Evolutionary conservation across 1,140 invertebrate species (phyloP), one percentile per base, ranked within the genome.

Genomic region (Drosophila nebulosa): DNA sequence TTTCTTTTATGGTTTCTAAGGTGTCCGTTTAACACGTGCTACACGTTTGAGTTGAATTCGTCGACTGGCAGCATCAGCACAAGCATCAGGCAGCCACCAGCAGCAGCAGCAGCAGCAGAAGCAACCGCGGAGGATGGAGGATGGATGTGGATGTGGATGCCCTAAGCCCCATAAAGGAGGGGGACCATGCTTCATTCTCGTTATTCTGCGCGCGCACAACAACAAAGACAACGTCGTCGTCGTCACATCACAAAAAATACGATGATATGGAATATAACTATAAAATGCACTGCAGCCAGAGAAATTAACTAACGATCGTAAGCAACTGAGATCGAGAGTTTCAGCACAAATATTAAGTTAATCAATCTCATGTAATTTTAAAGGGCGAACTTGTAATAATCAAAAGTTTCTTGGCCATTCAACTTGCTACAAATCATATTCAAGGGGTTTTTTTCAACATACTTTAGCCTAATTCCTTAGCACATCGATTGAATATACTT

Each of bases 41-140:
- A 55, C 75, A 60, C 69, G 81, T 81, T 59, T 78, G 67, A 86
- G 75, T 60, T 56, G 55, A 81, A 85, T 64, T 74, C 69, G 64
- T 69, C 72, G 81, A 85, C 81, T 85, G 81, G 39, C 68, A 74
- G 57, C 26, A 61, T 36, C 53, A 22, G 53, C n/a, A 62, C 35
- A 35, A 61, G 62, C 32, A 59, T 64, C 52, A 56, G 32, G 61
- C 32, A n/a, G 21, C 16, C 50, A 26, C 7, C 55, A 35, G 30
- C 60, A 62, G 30, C 50, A 74, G 64, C 68, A 63, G 5, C 57
- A 46, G 7, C 51, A 42, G 16, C 39, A 22, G 51, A 32, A 21
- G 55, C 70, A 70, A 32, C 70, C 64, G 57, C 68, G 42, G 61
- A 71, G 35, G 35, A 22, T n/a, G 22, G 50, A 56, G 46, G 27